A percentile compares a stretch with the other conserved stretches of the same genome.
Conservation (phyloP, 1,140 invertebrate genomes). For the Drosophila santomea region DNA sequence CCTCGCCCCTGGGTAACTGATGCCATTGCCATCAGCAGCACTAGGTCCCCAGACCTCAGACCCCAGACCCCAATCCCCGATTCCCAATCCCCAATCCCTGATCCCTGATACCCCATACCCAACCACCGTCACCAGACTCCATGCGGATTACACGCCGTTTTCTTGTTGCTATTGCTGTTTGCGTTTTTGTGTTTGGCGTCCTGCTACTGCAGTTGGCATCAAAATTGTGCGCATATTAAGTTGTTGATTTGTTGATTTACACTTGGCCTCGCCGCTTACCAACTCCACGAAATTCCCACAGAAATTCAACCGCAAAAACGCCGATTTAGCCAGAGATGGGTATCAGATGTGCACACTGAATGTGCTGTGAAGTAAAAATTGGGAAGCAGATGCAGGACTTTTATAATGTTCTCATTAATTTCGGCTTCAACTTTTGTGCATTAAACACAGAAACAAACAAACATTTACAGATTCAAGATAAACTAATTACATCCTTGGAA, state of each 20-base stretch:
- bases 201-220: slow-evolving; percentile 47
- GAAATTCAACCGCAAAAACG: slow-evolving; percentile 41
- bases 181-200: slow-evolving; percentile 14
- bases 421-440: not conserved
- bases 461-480: too few species aligned
- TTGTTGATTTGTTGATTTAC: slow-evolving; percentile 77
- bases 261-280: slow-evolving; percentile 27
- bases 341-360: not conserved
- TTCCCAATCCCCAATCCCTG: not conserved
- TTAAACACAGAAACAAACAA: too few species aligned
- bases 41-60: not conserved
- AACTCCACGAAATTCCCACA: slow-evolving; percentile 7
- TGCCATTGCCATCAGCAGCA: slow-evolving; percentile 32
- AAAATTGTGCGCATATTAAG: slow-evolving; percentile 72
- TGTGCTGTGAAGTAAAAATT: too few species aligned
- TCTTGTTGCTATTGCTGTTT: slow-evolving; percentile 31
- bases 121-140: slow-evolving; percentile 12
- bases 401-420: not conserved
- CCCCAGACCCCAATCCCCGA: not conserved
- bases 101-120: not conserved
- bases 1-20: slow-evolving; percentile 33
- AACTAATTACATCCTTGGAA: too few species aligned
- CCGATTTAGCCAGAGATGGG: slow-evolving; percentile 26
- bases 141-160: slow-evolving; percentile 23
- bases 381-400: too few species aligned